Percentiles rank a stretch among this genome's conserved stretches.
These are phyloP conservation scores for Cottoperca gobio DNA, from an alignment of 2,797 vertebrate species.

Conservation along the genomic window DNA sequence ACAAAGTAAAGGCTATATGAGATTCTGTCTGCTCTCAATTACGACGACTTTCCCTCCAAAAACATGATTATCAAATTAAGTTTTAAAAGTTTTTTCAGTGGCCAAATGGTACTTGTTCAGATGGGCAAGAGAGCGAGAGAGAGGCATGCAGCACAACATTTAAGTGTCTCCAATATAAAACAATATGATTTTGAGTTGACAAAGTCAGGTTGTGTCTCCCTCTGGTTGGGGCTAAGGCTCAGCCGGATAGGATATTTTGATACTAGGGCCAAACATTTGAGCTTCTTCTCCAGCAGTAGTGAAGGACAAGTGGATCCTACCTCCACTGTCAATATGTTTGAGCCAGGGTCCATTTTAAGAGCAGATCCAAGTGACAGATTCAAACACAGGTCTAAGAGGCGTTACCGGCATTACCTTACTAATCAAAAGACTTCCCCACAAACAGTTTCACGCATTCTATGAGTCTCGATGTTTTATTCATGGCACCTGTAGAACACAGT, in stretches of 20 bases:
- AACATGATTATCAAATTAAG: conserved; percentile 26
- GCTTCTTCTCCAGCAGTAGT: conserved; percentile 10
- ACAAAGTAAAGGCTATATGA: conserved; percentile 46
- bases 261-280: neutral
- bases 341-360: conserved; percentile 13
- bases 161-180: neutral
- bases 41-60: conserved; percentile 31
- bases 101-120: neutral
- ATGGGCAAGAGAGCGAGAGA: neutral
- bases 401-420: no score
- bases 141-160: neutral
- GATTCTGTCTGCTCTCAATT: conserved; percentile 38
- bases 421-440: no score
- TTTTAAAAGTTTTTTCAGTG: conserved; percentile 11
- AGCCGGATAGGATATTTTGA: conserved; percentile 11
- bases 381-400: neutral
- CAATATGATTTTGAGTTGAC: neutral
- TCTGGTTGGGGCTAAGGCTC: conserved; percentile 10
- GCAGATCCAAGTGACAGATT: neutral
- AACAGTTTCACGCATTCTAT: no score
- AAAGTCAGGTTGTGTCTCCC: neutral
- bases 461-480: no score
- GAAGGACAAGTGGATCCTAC: conserved; percentile 15
- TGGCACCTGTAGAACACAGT: no score
- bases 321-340: conserved; percentile 12